A percentile compares a stretch with the other conserved stretches of the same genome.
These are phyloP conservation scores for Fragum fragum DNA, from an alignment of 2,888 invertebrate species.

Conservation along the genomic window DNA sequence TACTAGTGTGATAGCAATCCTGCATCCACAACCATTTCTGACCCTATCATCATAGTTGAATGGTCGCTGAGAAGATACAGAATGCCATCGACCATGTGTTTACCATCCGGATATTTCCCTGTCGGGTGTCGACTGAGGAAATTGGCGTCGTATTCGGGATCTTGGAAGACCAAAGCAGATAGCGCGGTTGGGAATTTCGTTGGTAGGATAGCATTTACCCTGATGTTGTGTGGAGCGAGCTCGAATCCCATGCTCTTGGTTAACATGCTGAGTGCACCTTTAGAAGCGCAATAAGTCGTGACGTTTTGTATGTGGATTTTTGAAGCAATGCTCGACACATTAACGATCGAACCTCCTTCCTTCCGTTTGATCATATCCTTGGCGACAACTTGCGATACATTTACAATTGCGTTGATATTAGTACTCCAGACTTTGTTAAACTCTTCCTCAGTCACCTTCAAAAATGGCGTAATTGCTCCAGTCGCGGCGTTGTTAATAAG, in stretches of 20 bases:
- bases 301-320: not conserved
- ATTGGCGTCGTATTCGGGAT: not conserved
- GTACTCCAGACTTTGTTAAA: not conserved
- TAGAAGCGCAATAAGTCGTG: not conserved
- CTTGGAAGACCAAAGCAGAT: not conserved
- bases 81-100: constrained; percentile 1
- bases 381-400: constrained; percentile 12
- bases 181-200: not conserved
- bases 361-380: not conserved
- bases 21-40: constrained; percentile 2
- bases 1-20: not conserved
- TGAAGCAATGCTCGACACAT: constrained; percentile 12
- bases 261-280: not conserved
- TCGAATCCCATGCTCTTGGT: constrained; percentile 10
- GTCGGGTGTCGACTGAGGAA: not conserved
- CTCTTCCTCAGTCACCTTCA: not conserved
- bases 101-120: not conserved
- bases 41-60: constrained; percentile 5
- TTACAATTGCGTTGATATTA: constrained; percentile 17
- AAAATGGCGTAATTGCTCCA: not conserved
- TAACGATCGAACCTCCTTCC: constrained; percentile 20
- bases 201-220: constrained; percentile 13
- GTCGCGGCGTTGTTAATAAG: constrained; percentile 18
- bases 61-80: constrained; percentile 14
- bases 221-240: constrained; percentile 14